These are phyloP conservation scores for Regulus satrapa DNA, from an alignment of 2,113 vertebrate species.

Conservation along the genomic window DNA sequence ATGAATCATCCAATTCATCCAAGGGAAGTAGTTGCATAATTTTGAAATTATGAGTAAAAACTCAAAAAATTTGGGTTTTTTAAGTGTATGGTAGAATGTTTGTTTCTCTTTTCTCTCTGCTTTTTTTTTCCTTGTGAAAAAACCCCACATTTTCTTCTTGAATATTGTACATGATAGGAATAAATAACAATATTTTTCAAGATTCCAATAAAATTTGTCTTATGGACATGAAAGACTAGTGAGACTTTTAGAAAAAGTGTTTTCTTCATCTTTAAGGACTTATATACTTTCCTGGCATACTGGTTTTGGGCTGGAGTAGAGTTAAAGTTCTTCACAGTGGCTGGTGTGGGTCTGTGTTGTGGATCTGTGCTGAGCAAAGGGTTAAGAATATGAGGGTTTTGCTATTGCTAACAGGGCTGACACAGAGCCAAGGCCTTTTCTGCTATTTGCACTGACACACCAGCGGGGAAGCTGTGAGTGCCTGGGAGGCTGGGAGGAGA, in stretches of 20 bases:
- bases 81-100: not conserved
- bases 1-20: not conserved
- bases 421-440: not conserved
- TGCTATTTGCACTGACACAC: accelerated
- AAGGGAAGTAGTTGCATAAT: not conserved
- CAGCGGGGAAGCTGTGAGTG: accelerated
- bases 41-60: not conserved
- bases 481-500: not conserved
- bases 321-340: not conserved
- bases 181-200: not conserved
- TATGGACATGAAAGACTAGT: not conserved
- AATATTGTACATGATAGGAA: not conserved
- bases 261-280: not conserved
- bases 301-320: not conserved
- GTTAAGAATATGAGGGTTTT: not conserved
- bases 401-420: not conserved
- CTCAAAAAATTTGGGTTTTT: not conserved
- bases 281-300: not conserved
- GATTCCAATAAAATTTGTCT: not conserved
- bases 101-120: not conserved
- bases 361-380: not conserved
- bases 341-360: not conserved
- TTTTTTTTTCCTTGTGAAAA: not conserved
- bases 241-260: not conserved
- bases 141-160: not conserved